Base-by-base conservation (phyloP, 2,888 invertebrate species). In the Dasysyrphus albostriatus region DNA sequence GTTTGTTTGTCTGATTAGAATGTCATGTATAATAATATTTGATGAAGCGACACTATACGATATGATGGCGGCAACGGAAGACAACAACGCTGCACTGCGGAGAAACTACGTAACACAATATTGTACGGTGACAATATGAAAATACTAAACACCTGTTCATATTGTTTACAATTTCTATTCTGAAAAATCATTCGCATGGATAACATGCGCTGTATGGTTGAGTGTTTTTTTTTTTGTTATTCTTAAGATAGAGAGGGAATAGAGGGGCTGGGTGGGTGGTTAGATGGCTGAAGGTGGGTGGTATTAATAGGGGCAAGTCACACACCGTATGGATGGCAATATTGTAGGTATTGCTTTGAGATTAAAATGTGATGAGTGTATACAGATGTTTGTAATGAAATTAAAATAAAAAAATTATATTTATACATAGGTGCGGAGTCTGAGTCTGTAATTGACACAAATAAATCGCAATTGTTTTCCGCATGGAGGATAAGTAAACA, bases 121-220 rank as follows among this genome's bases (percentile, higher is more conserved):
- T 24, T 24, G 24, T 24, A 51, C 14, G 56, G 78, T 65, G 83
- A 83, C 83, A 83, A 75, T 78, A 72, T 75, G 54, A 79, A 87
- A 83, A 87, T 79, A 72, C 56, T 75, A 83, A 87, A 83, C 87
- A 87, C 87, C 87, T 87, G 87, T 87, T 87, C 83, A 87, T 24
- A 83, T 87, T 87, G 82, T 78, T 87, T 82, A 78, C 82, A 39
- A 82, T 82, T 72, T 72, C 54, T 85, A 49, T 65, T 67, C 10
- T 69, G 8, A 39, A 77, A 78, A 42, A 73, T 59, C 82, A 73
- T 77, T 77, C 78, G 67, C 78, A 77, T 77, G 78, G 44, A 67
- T 39, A 77, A 72, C 82, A 82, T 72, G 76, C 77, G 77, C 72
- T 59, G 37, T 72, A 67, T 73, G 77, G 83, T 78, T 77, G 37